Percentiles rank a stretch among this genome's conserved stretches.
phyloP scores from a whole-genome alignment of 2,888 invertebrate species.

The Microplitis deprimator region DNA sequence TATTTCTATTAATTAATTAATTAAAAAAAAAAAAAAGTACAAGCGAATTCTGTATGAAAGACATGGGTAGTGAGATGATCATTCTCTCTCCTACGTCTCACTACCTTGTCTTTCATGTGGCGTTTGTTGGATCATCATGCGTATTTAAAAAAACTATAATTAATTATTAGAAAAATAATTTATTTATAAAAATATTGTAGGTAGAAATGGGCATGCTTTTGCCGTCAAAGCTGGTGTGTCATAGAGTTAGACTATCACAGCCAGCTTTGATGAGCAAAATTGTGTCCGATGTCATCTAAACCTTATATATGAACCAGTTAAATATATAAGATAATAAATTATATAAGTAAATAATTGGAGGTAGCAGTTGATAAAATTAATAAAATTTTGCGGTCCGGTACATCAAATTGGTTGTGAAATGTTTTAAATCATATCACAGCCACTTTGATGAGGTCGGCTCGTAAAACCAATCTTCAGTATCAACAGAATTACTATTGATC shows the following conservation, averaged over 20 bases:
- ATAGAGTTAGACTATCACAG: conserved; percentile 90
- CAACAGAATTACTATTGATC: neutral
- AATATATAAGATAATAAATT: conserved; percentile 7
- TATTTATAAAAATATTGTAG: conserved; percentile 24
- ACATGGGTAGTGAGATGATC: conserved; percentile 99
- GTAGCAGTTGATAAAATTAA: conserved; percentile 7
- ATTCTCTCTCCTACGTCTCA: conserved; percentile 82
- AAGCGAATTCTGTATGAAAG: conserved; percentile 84
- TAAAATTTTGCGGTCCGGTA: conserved; percentile 75
- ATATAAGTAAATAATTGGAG: neutral
- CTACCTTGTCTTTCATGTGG: conserved; percentile 99
- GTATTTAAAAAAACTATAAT: too few relatives aligned
- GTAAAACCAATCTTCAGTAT: conserved; percentile 64
- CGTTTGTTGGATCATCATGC: conserved; percentile 68
- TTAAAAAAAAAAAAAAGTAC: conserved; percentile 16
- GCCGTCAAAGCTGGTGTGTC: conserved; percentile 88
- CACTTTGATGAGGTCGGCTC: conserved; percentile 94
- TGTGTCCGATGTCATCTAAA: conserved; percentile 70
- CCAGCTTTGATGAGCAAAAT: conserved; percentile 95
- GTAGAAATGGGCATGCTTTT: conserved; percentile 72
- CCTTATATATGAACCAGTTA: conserved; percentile 39
- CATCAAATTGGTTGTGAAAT: conserved; percentile 94
- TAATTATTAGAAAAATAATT: conserved; percentile 17
- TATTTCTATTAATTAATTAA: conserved; percentile 6
- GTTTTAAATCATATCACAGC: conserved; percentile 91